Base-by-base conservation (phyloP, 1,140 invertebrate species). In the Monomorium pharaonis region DNA sequence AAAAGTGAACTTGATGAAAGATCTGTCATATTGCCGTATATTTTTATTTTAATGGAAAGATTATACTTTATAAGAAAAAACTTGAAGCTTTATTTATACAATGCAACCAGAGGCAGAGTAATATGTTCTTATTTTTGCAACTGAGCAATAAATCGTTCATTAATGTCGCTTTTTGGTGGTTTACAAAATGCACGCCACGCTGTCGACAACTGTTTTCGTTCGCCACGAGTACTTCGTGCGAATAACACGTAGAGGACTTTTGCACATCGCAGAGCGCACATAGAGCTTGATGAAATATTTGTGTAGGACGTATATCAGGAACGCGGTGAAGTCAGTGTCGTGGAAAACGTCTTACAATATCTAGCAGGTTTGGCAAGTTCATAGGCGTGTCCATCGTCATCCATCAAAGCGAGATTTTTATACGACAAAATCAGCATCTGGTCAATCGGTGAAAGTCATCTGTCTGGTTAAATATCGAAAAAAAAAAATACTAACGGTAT, bases 301-400 rank as follows among this genome's bases (percentile, higher is more conserved):
- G 42, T 47, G 58, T 42, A 24, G 16, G 5, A 6, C 24, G 27
- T 33, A 62, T 63, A 78, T 63, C 27, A 49, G 58, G 18, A 77
- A 49, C 3, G 18, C 5, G 24, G 18, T 24, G 14, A 37, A 42
- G 62, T 65, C 62, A n/a, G n/a, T 44, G 27, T 33, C 58, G 74
- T 16, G 24, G 21, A 76, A 76, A 54, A 74, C 18, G 18, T 33
- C 7, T n/a, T 3, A 18, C 33, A 9, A 42, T 75, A 77, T 63
- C 27, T 56, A 63, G n/a, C 14, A 2, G 12, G 16, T 62, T 18
- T 62, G 30, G 16, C 6, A 65, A 49, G n/a, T 78, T 21, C 14
- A 49, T 49, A 78, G 75, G 75, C 75, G 58, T 78, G 44, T 30
- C 75, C n/a, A 44, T 63, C 42, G 58, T 78, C 42, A 65, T 78